Evolutionary conservation across 2,797 vertebrate genomes (phyloP), one percentile per base, ranked within the genome.

Genomic region (Acomys russatus): DNA sequence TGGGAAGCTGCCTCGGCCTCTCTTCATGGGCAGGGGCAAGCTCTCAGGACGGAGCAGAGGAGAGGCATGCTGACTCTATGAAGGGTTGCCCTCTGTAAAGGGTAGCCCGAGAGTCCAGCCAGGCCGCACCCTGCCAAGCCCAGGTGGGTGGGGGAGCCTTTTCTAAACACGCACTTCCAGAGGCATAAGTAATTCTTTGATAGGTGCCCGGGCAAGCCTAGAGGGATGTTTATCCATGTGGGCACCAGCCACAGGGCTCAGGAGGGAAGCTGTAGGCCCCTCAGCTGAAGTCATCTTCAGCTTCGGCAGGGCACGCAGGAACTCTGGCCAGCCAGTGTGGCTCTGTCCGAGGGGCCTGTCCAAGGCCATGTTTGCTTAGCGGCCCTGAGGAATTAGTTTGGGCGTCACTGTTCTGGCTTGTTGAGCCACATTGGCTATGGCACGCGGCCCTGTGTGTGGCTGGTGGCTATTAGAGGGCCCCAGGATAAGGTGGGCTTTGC

Each of bases 111-210:
- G 70, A 76, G 92, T 91, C 95, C 14, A 30, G 79, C 33, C 85
- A 78, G 63, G 97, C 90, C 25, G 61, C 82, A 4, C 74, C 35
- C 59, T 94, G 96, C 97, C 96, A 97, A 97, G 97, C 95, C 98
- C 98, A 98, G 98, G 97, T 98, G 97, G 98, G 97, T 92, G 96
- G 97, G 97, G 95, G 98, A 94, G 86, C 92, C 97, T 98, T 98
- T 96, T 98, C 98, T 96, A 98, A 98, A 98, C 98, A 98, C 97
- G 97, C 97, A 94, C 98, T 98, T 98, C 96, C 96, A 98, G 98
- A 97, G 98, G 98, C 98, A 98, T 98, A 98, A 98, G 98, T 98
- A 98, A 97, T 98, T 96, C 98, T 98, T 98, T 98, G 98, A 98
- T 98, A 97, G 97, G 97, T 98, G 97, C 98, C 97, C 95, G 91